phyloP scores from a whole-genome alignment of 35 echinoderm and acorn worm genomes.

The Anneissia japonica region DNA sequence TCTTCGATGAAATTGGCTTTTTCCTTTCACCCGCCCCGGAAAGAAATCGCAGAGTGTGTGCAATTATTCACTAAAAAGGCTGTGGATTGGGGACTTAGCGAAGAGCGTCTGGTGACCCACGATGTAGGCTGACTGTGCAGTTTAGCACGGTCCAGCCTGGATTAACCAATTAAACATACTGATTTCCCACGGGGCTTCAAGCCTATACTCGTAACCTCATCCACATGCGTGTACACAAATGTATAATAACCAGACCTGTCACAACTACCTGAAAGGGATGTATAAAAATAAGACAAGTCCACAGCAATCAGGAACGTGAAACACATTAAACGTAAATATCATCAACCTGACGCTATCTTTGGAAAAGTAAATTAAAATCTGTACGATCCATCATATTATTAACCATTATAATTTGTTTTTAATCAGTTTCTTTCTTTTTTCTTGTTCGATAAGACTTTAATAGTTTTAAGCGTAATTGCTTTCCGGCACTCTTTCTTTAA shows the following conservation, averaged over 20 bases:
- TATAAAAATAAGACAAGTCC: background rate
- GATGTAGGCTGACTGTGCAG: background rate
- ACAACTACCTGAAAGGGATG: background rate
- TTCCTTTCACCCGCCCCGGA: background rate
- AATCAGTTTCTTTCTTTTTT: background rate
- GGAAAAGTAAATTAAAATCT: background rate
- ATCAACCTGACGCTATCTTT: background rate
- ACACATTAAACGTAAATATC: background rate
- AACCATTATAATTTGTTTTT: too few species aligned
- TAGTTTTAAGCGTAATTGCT: background rate
- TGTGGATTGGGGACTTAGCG: background rate
- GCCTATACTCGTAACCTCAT: conserved; percentile 1
- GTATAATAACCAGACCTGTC: background rate
- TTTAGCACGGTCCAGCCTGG: background rate
- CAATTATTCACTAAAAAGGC: background rate
- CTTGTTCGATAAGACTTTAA: background rate
- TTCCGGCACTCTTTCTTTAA: too few species aligned
- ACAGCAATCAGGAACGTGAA: background rate
- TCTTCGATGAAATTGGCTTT: background rate
- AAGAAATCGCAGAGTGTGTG: background rate
- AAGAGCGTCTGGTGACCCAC: background rate
- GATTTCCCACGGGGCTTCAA: background rate
- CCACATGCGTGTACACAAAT: background rate
- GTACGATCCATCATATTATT: background rate
- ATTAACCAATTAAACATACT: background rate